phyloP scores from a whole-genome alignment of 1,140 invertebrate species.

The Pteromalus puparum region DNA sequence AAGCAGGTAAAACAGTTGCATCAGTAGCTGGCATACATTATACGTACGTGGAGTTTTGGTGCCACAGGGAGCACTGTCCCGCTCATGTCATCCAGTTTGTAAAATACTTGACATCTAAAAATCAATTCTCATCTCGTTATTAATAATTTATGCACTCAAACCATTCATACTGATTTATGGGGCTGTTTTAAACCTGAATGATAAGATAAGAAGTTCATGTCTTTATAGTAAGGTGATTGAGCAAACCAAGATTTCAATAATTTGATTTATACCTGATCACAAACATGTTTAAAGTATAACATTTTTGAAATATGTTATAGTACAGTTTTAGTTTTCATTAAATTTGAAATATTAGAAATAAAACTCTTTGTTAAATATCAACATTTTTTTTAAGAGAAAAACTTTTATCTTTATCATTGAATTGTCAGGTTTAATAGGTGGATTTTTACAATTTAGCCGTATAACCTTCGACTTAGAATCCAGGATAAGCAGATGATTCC shows the following conservation, averaged over 20 bases:
- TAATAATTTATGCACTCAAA: conserved; percentile 76
- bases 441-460: conserved; percentile 64
- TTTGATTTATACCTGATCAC: too few relatives aligned
- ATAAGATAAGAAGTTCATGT: conserved; percentile 50
- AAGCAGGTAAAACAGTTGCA: conserved; percentile 64
- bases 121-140: conserved; percentile 77
- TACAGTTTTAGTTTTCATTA: too few relatives aligned
- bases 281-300: too few relatives aligned
- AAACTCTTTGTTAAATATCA: background rate
- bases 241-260: too few relatives aligned
- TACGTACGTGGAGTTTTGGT: conserved; percentile 71
- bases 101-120: conserved; percentile 76
- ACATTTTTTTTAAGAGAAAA: conserved; percentile 1
- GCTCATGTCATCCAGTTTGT: conserved; percentile 72
- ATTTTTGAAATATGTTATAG: too few relatives aligned
- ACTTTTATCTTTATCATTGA: conserved; percentile 50
- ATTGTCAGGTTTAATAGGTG: conserved; percentile 57
- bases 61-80: conserved; percentile 70
- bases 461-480: conserved; percentile 73
- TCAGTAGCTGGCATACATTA: conserved; percentile 70
- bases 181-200: conserved; percentile 60
- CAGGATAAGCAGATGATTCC: conserved; percentile 72
- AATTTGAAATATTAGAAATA: too few relatives aligned
- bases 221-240: background rate
- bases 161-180: conserved; percentile 69